phyloP scores from a whole-genome alignment of 2,797 vertebrate species.

The Capromys pilorides region DNA sequence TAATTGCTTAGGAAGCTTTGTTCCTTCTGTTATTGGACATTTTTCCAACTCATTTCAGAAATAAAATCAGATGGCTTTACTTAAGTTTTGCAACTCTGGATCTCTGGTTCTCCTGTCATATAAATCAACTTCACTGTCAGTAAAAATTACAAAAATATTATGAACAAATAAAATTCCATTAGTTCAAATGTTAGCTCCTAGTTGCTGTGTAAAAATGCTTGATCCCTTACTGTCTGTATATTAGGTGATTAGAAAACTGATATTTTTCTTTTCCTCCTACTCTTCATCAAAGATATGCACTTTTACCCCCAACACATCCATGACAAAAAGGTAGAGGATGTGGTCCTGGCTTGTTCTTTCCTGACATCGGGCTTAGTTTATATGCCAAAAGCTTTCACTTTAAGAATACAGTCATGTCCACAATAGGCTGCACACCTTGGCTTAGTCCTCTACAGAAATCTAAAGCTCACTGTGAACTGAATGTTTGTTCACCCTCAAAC shows the following conservation, averaged over 20 bases:
- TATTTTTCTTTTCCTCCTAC: background rate
- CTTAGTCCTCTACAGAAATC: background rate
- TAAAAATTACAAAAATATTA: background rate
- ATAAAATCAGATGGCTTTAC: background rate
- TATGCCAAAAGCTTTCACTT: background rate
- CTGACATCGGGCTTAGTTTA: background rate
- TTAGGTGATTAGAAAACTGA: background rate
- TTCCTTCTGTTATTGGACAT: background rate
- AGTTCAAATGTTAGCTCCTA: background rate
- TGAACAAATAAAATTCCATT: background rate
- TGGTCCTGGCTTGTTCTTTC: background rate
- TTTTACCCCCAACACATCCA: background rate
- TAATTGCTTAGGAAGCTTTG: background rate
- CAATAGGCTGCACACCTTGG: background rate
- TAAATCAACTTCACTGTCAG: background rate
- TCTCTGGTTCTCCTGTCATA: background rate
- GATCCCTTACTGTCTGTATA: background rate
- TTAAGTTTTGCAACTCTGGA: background rate
- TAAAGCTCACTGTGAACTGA: background rate
- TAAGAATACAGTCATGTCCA: background rate
- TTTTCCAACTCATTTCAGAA: background rate
- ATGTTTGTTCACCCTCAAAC: background rate
- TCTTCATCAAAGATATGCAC: background rate
- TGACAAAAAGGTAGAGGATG: background rate
- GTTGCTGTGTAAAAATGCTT: background rate